A percentile compares a stretch with the other conserved stretches of the same genome.
Evolutionary conservation across 1,140 invertebrate species (phyloP).

Genomic region (honey bee (Apis mellifera)): Amel_HAv3.1 CM009944.2:3652001-3652500

Average conservation of each 20-base stretch:
- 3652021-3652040: background rate
- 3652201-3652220: background rate
- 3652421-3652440: background rate
- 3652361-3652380: constrained; percentile 43
- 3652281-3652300: constrained; percentile 28
- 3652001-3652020: too few species aligned
- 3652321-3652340: constrained; percentile 66
- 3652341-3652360: constrained; percentile 58
- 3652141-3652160: background rate
- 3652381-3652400: constrained; percentile 53
- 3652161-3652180: constrained; percentile 18
- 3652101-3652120: too few species aligned
- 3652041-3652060: background rate
- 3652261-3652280: too few species aligned
- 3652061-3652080: background rate
- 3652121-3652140: background rate
- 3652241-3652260: constrained; percentile 1
- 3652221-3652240: too few species aligned
- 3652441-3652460: background rate
- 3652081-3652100: background rate
- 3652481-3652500: constrained; percentile 30
- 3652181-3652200: background rate
- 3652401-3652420: constrained; percentile 55
- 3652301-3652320: constrained; percentile 48
- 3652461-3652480: constrained; percentile 22